Conservation (phyloP, 2,888 invertebrate species). For the Chymomyza fuscimana region DNA sequence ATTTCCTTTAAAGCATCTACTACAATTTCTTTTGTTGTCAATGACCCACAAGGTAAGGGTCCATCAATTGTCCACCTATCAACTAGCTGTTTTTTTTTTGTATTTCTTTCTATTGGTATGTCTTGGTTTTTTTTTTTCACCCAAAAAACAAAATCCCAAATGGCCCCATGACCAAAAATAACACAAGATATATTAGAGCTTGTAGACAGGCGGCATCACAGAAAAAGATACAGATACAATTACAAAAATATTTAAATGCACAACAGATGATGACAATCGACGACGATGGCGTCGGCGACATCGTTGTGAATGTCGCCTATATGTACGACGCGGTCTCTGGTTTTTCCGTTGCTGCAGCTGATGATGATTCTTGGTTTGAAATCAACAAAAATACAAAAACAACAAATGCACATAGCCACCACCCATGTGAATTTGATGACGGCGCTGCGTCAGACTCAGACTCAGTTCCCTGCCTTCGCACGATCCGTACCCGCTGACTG, state of each 20-base stretch:
- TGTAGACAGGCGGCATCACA: not conserved
- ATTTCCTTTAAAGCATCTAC: not conserved
- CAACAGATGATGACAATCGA: slow-evolving; percentile 53
- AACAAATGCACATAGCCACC: not conserved
- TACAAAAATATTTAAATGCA: slow-evolving; percentile 50
- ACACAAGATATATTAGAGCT: not conserved
- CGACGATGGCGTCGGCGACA: not conserved
- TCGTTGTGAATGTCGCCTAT: not conserved
- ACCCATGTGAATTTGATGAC: not conserved
- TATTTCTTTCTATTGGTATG: too few relatives aligned
- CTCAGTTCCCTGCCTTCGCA: not conserved
- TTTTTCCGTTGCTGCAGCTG: not conserved
- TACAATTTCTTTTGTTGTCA: not conserved
- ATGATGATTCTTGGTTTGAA: slow-evolving; percentile 3
- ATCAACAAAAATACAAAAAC: not conserved
- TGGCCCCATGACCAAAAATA: slow-evolving; percentile 9
- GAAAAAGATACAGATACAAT: slow-evolving; percentile 25
- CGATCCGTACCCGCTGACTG: not conserved
- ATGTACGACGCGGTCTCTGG: slow-evolving; percentile 9
- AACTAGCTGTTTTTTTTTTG: too few relatives aligned
- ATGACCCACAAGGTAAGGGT: too few relatives aligned
- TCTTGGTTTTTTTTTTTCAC: not conserved
- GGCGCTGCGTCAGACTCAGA: not conserved
- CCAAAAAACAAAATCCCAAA: not conserved
- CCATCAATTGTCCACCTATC: too few relatives aligned